Base-by-base conservation (phyloP, 1,140 invertebrate genomes). In the Drosophila ohnishii region DNA sequence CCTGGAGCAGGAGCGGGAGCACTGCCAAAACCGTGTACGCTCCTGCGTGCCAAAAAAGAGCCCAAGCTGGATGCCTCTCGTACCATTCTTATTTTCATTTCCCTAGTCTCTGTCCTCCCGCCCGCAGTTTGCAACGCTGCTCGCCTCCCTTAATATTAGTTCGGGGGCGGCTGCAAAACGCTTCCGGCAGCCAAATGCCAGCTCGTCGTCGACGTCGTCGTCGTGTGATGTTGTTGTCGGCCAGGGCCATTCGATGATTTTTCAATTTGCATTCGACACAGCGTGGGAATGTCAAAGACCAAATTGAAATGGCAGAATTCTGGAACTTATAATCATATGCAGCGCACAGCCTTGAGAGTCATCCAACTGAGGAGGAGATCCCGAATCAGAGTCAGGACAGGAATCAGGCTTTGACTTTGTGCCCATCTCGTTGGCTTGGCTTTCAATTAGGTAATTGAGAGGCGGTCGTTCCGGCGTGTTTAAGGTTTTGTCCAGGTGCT, bases 231-330 rank as follows among this genome's bases (percentile, higher is more conserved):
- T 53, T 35, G 50, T 65, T 82, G 75, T 76, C 75, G 83, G 69
- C 73, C 55, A 45, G 61, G 55, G 60, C 64, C 48, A 73, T 76
- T 64, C 83, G 75, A 87, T 83, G 83, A 87, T 87, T 87, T 87
- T 87, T 87, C 83, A 87, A 87, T 87, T 87, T 87, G 83, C 83
- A 87, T 87, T 78, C 73, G 83, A 87, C 83, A 87, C 66, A 87
- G 71, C 73, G 79, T 60, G 61, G 62, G 61, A 67, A 87, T 87
- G 83, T 87, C 83, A 87, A 87, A 87, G 78, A 83, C 58, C 80
- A 87, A 87, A 87, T 87, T 87, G 83, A 83, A 87, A 87, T 73
- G 80, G 83, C 83, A 82, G 66, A 86, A 44, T 66, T 48, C 66
- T 70, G 64, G 53, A 79, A 87, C 63, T 87, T 80, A 80, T 85